A percentile compares a stretch with the other conserved stretches of the same genome.
phyloP scores from a whole-genome alignment of 2,888 invertebrate genomes.

The Artemia sp. region DNA sequence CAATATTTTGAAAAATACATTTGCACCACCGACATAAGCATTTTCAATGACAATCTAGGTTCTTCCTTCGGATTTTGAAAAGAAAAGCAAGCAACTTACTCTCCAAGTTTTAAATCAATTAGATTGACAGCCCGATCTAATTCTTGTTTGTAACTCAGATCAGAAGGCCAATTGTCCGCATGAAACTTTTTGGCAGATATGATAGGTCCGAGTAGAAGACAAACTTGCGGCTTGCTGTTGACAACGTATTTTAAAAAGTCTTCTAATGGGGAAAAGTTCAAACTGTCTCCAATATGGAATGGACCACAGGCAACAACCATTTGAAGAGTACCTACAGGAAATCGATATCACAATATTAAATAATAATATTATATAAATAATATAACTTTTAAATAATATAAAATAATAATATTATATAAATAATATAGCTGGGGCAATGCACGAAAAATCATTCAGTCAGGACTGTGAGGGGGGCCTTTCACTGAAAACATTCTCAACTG shows the following conservation, averaged over 20 bases:
- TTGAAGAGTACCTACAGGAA: conserved; percentile 38
- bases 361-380: no score
- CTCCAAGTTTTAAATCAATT: conserved; percentile 44
- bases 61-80: conserved; percentile 11
- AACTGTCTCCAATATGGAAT: conserved; percentile 55
- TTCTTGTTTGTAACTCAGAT: conserved; percentile 49
- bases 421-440: no score
- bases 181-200: conserved; percentile 50
- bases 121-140: conserved; percentile 53
- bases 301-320: conserved; percentile 66
- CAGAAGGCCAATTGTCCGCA: conserved; percentile 39
- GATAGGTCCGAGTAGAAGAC: conserved; percentile 70
- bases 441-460: no score
- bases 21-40: not conserved
- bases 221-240: conserved; percentile 53
- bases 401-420: no score
- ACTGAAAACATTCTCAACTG: no score
- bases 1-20: no score
- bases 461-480: no score
- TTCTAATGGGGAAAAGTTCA: conserved; percentile 60
- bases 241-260: conserved; percentile 52
- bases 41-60: conserved; percentile 13
- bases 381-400: no score
- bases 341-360: no score
- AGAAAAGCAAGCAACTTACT: conserved; percentile 34